These are phyloP conservation scores for Pandemis cinnamomeana DNA, from an alignment of 2,888 invertebrate species.

Conservation along the genomic window DNA sequence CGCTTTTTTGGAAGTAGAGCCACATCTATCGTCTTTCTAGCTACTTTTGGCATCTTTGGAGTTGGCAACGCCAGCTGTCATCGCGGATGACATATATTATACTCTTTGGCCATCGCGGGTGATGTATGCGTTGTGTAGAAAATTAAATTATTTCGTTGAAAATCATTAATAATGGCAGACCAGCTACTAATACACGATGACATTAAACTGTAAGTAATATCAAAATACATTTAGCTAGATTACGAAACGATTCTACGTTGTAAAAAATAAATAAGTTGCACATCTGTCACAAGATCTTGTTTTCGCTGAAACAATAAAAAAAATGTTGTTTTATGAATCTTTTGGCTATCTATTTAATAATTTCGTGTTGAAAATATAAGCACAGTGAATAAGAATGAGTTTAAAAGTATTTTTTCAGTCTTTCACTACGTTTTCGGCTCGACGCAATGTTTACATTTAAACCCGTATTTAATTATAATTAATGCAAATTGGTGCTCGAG, in stretches of 20 bases:
- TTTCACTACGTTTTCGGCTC: background rate
- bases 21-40: no score
- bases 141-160: constrained; percentile 33
- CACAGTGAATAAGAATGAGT: background rate
- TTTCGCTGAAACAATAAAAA: constrained; percentile 53
- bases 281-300: constrained; percentile 47
- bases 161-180: constrained; percentile 80
- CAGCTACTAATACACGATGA: constrained; percentile 88
- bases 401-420: background rate
- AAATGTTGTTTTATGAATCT: constrained; percentile 26
- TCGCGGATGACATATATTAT: constrained; percentile 1
- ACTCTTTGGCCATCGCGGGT: constrained; percentile 30
- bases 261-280: background rate
- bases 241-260: background rate
- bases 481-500: background rate
- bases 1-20: no score
- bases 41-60: no score
- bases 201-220: constrained; percentile 87
- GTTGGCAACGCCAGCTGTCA: background rate
- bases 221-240: background rate
- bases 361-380: background rate
- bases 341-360: background rate
- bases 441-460: background rate
- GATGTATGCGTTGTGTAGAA: constrained; percentile 38
- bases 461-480: constrained; percentile 1